Evolutionary conservation across 1,140 invertebrate genomes (phyloP).

Genomic region (Trigoniulus corallinus): DNA sequence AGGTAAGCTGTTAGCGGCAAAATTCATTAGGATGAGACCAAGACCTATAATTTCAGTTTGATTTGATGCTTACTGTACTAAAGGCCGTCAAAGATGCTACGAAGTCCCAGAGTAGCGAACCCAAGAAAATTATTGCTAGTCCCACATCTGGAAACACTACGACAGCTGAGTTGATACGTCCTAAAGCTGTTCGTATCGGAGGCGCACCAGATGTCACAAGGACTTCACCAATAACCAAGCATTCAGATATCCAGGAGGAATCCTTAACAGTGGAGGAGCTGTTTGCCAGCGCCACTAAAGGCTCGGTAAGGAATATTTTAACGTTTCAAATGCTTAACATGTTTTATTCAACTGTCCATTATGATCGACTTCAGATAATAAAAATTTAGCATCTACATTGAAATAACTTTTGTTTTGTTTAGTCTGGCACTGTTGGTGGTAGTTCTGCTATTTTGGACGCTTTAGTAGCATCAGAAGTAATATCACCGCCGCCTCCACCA

Average conservation of each 20-base stretch:
- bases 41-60: too few relatives aligned
- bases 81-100: too few relatives aligned
- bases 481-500: too few relatives aligned
- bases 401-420: too few relatives aligned
- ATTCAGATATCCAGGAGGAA: neutral
- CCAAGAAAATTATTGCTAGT: neutral
- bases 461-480: too few relatives aligned
- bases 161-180: neutral
- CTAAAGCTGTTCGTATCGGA: neutral
- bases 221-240: constrained; percentile 14
- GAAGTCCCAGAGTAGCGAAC: neutral
- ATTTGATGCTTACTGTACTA: too few relatives aligned
- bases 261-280: neutral
- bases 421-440: too few relatives aligned
- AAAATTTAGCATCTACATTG: too few relatives aligned
- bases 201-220: constrained; percentile 6
- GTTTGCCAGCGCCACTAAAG: neutral
- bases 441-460: too few relatives aligned
- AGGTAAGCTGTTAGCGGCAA: constrained; percentile 18
- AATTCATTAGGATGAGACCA: constrained; percentile 9
- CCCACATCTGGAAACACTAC: constrained; percentile 6
- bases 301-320: neutral
- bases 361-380: too few relatives aligned
- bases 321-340: neutral
- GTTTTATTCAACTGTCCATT: too few relatives aligned